Evolutionary conservation across 35 echinoderm and acorn worm species (phyloP).

Genomic region (Ophioderma brevispina): DNA sequence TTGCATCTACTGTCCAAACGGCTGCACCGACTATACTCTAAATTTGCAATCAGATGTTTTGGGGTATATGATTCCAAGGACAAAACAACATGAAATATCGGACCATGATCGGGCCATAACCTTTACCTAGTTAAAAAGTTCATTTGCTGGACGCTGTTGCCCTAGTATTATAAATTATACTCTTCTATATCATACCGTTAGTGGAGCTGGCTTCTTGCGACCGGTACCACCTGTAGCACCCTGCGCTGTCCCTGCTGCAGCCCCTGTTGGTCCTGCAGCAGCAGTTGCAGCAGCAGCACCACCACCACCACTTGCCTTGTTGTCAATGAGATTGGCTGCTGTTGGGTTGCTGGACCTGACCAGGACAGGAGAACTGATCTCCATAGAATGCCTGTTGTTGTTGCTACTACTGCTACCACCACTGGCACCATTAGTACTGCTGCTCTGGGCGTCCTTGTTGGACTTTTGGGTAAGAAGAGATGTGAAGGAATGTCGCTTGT

Average conservation of each 20-base stretch:
- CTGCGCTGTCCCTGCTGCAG: no score
- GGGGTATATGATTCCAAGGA: no score
- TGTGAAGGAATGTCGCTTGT: conserved; percentile 89
- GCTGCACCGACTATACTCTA: no score
- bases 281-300: conserved; percentile 8
- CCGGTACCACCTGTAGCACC: background rate
- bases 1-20: no score
- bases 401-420: conserved; percentile 22
- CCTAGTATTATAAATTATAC: no score
- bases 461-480: conserved; percentile 61
- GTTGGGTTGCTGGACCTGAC: conserved; percentile 88
- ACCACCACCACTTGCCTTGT: conserved; percentile 9
- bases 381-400: conserved; percentile 91
- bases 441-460: conserved; percentile 42
- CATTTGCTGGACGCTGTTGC: no score
- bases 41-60: no score
- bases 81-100: no score
- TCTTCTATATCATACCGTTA: conserved; percentile 42
- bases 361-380: conserved; percentile 90
- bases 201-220: conserved; percentile 72
- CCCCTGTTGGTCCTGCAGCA: conserved; percentile 22
- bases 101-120: no score
- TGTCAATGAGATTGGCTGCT: conserved; percentile 81
- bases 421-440: background rate
- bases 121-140: no score